Conservation (phyloP, 2,113 vertebrate genomes). For the Platichthys stellatus region DNA sequence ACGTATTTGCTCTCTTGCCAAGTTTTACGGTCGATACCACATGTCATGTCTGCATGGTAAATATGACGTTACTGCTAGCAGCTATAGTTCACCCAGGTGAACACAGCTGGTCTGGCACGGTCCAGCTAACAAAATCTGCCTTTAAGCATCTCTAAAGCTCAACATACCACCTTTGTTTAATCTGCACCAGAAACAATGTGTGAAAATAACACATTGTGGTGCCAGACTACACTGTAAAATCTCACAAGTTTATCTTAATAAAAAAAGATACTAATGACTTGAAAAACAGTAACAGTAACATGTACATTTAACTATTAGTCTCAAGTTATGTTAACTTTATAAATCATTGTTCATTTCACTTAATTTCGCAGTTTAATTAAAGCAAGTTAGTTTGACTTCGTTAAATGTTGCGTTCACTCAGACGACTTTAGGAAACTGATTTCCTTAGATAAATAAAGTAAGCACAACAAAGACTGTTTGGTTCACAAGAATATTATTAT, state of each 20-base stretch:
- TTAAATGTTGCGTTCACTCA: no score
- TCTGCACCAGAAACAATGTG: background rate
- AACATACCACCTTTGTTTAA: background rate
- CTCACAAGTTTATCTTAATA: no score
- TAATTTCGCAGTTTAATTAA: no score
- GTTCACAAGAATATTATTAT: no score
- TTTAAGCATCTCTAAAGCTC: background rate
- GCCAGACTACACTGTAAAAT: no score
- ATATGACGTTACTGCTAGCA: background rate
- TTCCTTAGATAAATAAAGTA: background rate
- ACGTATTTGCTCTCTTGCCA: background rate
- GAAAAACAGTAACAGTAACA: no score
- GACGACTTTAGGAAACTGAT: no score
- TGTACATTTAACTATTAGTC: no score
- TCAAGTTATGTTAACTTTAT: no score
- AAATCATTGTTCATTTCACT: no score
- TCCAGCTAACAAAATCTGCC: background rate
- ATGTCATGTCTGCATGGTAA: background rate
- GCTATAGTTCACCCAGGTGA: background rate
- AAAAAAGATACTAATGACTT: no score
- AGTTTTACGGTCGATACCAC: conserved; percentile 2
- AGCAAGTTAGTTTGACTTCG: no score
- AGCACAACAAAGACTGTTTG: background rate
- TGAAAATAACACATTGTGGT: background rate
- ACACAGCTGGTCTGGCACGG: background rate